Conservation (phyloP, 2,113 vertebrate species). For the Camelus dromedarius region DNA sequence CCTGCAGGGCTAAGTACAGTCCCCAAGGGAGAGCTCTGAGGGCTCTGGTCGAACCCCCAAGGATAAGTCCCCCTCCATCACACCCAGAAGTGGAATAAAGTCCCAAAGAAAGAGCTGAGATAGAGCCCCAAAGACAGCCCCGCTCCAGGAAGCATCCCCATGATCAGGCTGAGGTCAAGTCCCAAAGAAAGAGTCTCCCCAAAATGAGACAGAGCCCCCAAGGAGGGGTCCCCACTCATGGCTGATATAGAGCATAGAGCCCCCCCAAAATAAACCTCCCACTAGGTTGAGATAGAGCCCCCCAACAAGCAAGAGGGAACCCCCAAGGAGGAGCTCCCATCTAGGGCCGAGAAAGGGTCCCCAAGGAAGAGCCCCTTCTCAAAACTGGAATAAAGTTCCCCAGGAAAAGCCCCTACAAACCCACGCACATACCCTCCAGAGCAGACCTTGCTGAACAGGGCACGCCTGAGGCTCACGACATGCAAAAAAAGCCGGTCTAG, state of each 20-base stretch:
- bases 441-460: neutral
- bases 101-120: neutral
- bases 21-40: neutral
- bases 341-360: neutral
- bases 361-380: neutral
- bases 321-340: too few relatives aligned
- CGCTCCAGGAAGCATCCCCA: neutral
- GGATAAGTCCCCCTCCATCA: neutral
- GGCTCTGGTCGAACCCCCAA: too few relatives aligned
- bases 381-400: too few relatives aligned
- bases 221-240: neutral
- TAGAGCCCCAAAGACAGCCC: neutral
- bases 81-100: neutral
- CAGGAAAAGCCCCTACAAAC: neutral
- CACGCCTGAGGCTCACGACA: fast-evolving
- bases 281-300: neutral
- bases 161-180: neutral
- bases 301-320: too few relatives aligned
- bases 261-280: neutral
- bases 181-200: neutral
- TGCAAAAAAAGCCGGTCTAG: fast-evolving
- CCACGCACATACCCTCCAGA: neutral
- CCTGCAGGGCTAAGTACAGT: neutral
- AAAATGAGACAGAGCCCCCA: neutral
- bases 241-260: neutral